A percentile compares a stretch with the other conserved stretches of the same genome.
These are phyloP conservation scores for Lethrus apterus DNA, from an alignment of 1,140 invertebrate genomes.

Conservation along the genomic window DNA sequence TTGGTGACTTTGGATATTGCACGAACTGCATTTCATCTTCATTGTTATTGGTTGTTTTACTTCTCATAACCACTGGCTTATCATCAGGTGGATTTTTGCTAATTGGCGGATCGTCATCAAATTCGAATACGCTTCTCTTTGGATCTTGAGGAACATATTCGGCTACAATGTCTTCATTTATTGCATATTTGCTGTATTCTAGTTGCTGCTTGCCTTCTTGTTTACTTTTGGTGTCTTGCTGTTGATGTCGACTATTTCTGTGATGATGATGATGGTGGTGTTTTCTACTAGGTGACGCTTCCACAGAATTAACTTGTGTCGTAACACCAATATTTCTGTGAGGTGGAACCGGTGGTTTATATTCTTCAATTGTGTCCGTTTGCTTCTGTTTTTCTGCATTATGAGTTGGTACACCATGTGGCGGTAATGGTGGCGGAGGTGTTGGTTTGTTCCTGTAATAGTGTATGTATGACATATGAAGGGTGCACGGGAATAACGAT, in stretches of 20 bases:
- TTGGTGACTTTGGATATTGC: slow-evolving; percentile 34
- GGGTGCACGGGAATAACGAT: no score
- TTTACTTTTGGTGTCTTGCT: slow-evolving; percentile 11
- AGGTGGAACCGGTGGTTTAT: slow-evolving; percentile 78
- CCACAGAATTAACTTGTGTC: slow-evolving; percentile 7
- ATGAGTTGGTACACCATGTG: slow-evolving; percentile 42
- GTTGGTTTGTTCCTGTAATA: slow-evolving; percentile 37
- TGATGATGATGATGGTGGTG: slow-evolving; percentile 34
- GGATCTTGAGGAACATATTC: slow-evolving; percentile 16
- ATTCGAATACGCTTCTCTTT: slow-evolving; percentile 32
- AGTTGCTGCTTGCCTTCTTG: slow-evolving; percentile 2
- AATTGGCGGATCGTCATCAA: slow-evolving; percentile 35
- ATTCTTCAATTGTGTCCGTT: slow-evolving; percentile 51
- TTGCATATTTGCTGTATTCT: neutral
- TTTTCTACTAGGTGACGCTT: slow-evolving; percentile 21
- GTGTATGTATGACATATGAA: no score
- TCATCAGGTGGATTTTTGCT: neutral
- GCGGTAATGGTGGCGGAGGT: slow-evolving; percentile 49
- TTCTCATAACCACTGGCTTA: slow-evolving; percentile 8
- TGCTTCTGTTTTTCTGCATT: slow-evolving; percentile 23
- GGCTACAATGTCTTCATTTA: slow-evolving; percentile 6
- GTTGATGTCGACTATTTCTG: slow-evolving; percentile 28
- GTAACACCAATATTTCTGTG: slow-evolving; percentile 62
- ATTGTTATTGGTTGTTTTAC: slow-evolving; percentile 10
- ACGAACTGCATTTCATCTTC: slow-evolving; percentile 37